Conservation (phyloP, 2,888 invertebrate genomes). For the Scaptomyza caliginosa region DNA sequence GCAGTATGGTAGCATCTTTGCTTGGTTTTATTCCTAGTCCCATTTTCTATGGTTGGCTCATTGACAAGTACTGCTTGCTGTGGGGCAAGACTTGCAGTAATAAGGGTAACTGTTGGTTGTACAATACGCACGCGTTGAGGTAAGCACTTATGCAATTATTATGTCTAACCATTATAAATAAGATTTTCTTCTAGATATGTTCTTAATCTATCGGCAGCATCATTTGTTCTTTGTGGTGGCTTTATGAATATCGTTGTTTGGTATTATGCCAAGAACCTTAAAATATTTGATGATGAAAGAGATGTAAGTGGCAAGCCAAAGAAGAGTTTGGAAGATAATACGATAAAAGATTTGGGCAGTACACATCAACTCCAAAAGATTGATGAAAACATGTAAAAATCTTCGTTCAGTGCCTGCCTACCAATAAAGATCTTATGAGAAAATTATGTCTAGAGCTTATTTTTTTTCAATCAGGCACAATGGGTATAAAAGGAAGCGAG, state of each 20-base stretch:
- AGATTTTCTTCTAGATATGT: conserved; percentile 81
- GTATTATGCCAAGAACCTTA: conserved; percentile 88
- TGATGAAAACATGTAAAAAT: conserved; percentile 2
- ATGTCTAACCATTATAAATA: background rate
- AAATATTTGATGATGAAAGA: conserved; percentile 87
- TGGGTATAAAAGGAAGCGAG: background rate
- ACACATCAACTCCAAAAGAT: conserved; percentile 23
- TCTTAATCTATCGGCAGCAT: conserved; percentile 87
- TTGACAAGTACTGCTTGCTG: conserved; percentile 87
- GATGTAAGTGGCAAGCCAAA: background rate
- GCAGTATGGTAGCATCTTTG: conserved; percentile 87
- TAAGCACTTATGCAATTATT: conserved; percentile 16
- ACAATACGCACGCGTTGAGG: conserved; percentile 87
- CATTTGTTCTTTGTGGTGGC: conserved; percentile 86
- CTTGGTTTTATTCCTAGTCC: conserved; percentile 90
- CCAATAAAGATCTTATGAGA: conserved; percentile 20
- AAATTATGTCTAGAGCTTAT: background rate
- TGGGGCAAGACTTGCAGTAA: conserved; percentile 90
- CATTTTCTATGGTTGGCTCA: conserved; percentile 89
- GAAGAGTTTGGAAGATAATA: conserved; percentile 17
- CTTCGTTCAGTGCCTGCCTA: background rate
- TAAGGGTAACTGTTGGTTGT: conserved; percentile 90
- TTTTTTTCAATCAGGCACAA: background rate
- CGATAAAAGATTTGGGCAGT: conserved; percentile 29
- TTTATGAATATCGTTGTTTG: conserved; percentile 87